Evolutionary conservation across 2,888 invertebrate species (phyloP).

Genomic region (Folsomia manolachei): DNA sequence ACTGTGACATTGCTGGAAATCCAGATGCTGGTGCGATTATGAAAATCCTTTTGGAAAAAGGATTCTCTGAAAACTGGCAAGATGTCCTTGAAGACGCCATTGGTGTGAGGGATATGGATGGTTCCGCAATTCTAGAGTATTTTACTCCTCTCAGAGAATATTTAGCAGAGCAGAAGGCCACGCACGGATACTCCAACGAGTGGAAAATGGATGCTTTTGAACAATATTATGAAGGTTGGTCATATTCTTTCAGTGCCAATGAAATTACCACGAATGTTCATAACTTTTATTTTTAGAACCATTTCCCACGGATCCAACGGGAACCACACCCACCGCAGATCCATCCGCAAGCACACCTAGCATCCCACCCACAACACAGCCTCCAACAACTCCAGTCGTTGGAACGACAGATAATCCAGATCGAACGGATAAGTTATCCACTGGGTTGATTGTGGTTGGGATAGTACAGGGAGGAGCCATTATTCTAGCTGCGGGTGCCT

Average conservation of each 20-base stretch:
- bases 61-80: constrained; percentile 66
- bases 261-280: no score
- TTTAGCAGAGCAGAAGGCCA: constrained; percentile 71
- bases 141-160: constrained; percentile 76
- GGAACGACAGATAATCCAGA: neutral
- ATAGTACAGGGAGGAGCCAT: neutral
- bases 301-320: no score
- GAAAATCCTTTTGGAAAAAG: constrained; percentile 46
- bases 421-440: neutral
- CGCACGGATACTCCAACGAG: constrained; percentile 64
- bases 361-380: neutral
- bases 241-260: no score
- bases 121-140: constrained; percentile 73
- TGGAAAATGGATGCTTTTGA: constrained; percentile 59
- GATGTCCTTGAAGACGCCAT: constrained; percentile 79
- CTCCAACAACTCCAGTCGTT: neutral
- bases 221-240: neutral
- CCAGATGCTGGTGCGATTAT: constrained; percentile 40
- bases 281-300: no score
- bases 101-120: constrained; percentile 68
- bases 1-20: constrained; percentile 55
- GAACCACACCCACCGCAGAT: neutral
- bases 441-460: constrained; percentile 1
- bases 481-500: neutral
- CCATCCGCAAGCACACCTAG: neutral